phyloP scores from a whole-genome alignment of 2,113 vertebrate genomes.

The Scartelaos histophorus region DNA sequence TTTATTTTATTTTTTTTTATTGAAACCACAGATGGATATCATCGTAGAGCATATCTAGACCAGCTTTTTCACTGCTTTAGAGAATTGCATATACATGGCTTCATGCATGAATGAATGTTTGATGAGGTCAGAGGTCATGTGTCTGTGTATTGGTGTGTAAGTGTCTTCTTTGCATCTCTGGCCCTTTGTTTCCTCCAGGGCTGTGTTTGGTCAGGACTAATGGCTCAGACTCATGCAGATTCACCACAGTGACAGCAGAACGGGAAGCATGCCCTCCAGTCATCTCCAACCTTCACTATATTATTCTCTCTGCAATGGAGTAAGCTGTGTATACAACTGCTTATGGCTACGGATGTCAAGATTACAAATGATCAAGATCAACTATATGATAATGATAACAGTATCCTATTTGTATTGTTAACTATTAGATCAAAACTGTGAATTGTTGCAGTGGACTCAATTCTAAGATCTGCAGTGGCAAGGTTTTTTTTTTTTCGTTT shows the following conservation, averaged over 20 bases:
- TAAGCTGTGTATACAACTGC: not conserved
- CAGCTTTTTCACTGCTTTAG: constrained; percentile 7
- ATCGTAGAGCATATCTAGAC: not conserved
- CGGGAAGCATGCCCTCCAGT: constrained; percentile 38
- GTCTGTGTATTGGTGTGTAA: constrained; percentile 10
- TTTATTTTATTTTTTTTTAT: constrained; percentile 39
- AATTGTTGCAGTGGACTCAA: no score
- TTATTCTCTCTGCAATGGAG: not conserved
- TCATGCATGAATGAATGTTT: constrained; percentile 14
- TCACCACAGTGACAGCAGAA: constrained; percentile 38
- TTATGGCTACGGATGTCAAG: no score
- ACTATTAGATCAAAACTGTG: no score
- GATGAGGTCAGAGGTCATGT: not conserved
- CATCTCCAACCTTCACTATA: not conserved
- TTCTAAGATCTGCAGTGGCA: no score
- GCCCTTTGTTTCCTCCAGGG: constrained; percentile 20
- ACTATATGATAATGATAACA: no score
- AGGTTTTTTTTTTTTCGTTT: no score
- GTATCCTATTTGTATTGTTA: no score
- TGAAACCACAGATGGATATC: constrained; percentile 1
- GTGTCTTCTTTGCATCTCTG: not conserved
- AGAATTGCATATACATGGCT: not conserved
- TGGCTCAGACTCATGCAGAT: constrained; percentile 37
- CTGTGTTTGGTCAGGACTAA: constrained; percentile 2
- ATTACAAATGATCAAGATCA: no score